phyloP scores from a whole-genome alignment of 2,797 vertebrate species.

The Paramormyrops hopkinsi region DNA sequence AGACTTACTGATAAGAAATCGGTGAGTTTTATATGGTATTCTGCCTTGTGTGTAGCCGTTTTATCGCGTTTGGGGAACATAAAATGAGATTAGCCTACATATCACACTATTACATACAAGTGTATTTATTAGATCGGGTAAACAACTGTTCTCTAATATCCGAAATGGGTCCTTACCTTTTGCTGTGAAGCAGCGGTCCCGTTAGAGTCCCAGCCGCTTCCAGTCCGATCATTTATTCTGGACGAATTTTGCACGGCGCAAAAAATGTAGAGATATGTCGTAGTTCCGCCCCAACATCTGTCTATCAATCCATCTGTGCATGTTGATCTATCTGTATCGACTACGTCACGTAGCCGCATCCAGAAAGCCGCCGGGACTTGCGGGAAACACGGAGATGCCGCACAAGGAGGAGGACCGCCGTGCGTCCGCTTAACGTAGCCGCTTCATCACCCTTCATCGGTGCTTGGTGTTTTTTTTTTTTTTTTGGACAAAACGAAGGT shows the following conservation, averaged over 20 bases:
- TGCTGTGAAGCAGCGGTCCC: conserved; percentile 39
- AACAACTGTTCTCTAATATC: conserved; percentile 10
- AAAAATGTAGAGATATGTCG: conserved; percentile 51
- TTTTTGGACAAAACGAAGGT: not conserved
- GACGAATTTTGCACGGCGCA: conserved; percentile 40
- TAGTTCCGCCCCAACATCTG: conserved; percentile 62
- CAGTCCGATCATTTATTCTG: conserved; percentile 39
- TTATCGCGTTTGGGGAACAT: not conserved
- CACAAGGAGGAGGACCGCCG: not conserved
- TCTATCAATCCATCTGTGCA: conserved; percentile 61
- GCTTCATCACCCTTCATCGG: not conserved
- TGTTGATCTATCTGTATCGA: conserved; percentile 49
- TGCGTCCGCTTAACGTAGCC: not conserved
- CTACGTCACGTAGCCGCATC: conserved; percentile 64
- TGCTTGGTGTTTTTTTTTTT: not conserved
- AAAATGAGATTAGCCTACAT: not conserved
- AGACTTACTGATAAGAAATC: conserved; percentile 85
- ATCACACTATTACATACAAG: not conserved
- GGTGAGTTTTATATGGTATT: conserved; percentile 65
- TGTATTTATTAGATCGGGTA: not conserved
- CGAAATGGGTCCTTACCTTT: conserved; percentile 59
- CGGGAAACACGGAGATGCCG: not conserved
- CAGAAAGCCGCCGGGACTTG: conserved; percentile 34
- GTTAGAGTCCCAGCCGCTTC: conserved; percentile 38
- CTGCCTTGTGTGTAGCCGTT: not conserved